These are phyloP conservation scores for Troides aeacus DNA, from an alignment of 2,888 invertebrate genomes.

Conservation along the genomic window DNA sequence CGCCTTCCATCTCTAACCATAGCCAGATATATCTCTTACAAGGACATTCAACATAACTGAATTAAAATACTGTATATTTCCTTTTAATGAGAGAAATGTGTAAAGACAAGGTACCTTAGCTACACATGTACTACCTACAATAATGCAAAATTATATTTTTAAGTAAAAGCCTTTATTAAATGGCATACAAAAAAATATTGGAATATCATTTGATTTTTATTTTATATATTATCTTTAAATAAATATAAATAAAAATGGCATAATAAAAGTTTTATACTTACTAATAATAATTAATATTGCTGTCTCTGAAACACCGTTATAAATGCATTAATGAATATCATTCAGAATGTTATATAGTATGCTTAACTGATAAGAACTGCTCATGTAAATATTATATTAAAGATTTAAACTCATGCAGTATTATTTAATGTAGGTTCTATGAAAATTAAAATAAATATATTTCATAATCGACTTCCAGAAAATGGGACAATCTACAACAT, in stretches of 20 bases:
- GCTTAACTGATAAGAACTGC: constrained; percentile 36
- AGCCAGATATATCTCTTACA: no score
- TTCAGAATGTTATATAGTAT: constrained; percentile 37
- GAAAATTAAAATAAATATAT: constrained; percentile 9
- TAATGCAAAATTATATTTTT: no score
- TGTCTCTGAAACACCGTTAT: constrained; percentile 14
- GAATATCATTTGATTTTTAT: no score
- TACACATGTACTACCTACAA: no score
- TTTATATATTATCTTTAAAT: no score
- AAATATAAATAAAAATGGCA: neutral
- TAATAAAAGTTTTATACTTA: neutral
- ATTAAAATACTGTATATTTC: no score
- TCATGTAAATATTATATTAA: constrained; percentile 23
- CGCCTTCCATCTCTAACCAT: no score
- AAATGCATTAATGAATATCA: constrained; percentile 31
- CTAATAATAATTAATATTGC: neutral
- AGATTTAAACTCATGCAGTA: constrained; percentile 15
- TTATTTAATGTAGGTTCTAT: constrained; percentile 14
- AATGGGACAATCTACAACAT: constrained; percentile 4
- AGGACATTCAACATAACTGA: no score
- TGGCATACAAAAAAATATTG: no score
- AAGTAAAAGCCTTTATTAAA: no score
- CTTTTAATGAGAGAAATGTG: no score
- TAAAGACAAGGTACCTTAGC: no score
- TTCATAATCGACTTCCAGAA: constrained; percentile 21